phyloP scores from a whole-genome alignment of 2,888 invertebrate species.

The Thalpophila matura region DNA sequence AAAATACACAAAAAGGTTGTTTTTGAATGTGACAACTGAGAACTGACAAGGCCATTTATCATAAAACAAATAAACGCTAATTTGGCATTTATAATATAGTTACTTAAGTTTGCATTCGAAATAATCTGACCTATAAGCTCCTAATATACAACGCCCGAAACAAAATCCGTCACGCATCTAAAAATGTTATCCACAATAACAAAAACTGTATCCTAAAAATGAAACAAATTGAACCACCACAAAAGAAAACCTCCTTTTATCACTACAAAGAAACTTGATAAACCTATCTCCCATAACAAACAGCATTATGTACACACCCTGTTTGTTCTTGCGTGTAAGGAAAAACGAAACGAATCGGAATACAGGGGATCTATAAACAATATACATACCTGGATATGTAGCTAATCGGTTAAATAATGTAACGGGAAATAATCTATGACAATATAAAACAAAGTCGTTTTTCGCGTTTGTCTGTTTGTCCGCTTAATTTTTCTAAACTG shows the following conservation, averaged over 20 bases:
- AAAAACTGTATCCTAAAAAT: constrained; percentile 39
- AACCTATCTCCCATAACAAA: constrained; percentile 67
- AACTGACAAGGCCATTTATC: no score
- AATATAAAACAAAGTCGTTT: no score
- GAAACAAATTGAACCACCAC: constrained; percentile 44
- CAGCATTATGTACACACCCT: constrained; percentile 65
- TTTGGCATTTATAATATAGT: no score
- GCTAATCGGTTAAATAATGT: constrained; percentile 5
- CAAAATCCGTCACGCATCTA: constrained; percentile 4
- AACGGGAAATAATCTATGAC: no score
- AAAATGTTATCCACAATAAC: constrained; percentile 8
- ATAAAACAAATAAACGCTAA: no score
- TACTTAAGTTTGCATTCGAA: no score
- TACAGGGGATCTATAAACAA: constrained; percentile 30
- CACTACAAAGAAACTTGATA: constrained; percentile 65
- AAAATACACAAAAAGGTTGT: no score
- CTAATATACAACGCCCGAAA: neutral
- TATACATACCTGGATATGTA: constrained; percentile 30
- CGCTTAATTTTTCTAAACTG: no score
- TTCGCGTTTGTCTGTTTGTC: no score
- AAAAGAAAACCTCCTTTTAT: constrained; percentile 60
- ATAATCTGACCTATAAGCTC: no score
- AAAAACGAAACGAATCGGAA: constrained; percentile 46
- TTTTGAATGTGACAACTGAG: no score
- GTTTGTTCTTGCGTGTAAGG: constrained; percentile 56